phyloP scores from a whole-genome alignment of 2,797 vertebrate genomes.

The Thamnophis elegans region DNA sequence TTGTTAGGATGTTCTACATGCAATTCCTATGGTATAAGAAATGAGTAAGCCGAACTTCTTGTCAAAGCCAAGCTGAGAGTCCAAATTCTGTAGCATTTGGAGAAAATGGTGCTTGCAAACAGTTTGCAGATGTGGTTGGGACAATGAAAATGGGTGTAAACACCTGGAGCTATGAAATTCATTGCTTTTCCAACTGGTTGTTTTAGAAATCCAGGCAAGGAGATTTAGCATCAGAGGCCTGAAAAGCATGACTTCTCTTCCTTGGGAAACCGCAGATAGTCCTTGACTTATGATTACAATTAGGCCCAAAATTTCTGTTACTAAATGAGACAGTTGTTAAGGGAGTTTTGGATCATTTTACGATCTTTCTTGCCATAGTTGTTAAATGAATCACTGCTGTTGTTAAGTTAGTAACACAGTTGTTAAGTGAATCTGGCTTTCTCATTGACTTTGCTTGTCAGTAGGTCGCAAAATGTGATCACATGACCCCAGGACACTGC shows the following conservation, averaged over 20 bases:
- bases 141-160: background rate
- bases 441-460: background rate
- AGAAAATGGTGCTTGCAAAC: background rate
- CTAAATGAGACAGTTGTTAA: background rate
- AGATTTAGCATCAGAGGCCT: background rate
- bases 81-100: background rate
- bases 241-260: background rate
- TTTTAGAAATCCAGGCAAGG: background rate
- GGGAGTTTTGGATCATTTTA: background rate
- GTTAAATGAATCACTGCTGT: background rate
- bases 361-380: background rate
- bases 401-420: background rate
- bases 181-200: background rate
- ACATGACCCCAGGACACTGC: background rate
- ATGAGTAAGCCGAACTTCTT: background rate
- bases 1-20: background rate
- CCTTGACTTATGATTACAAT: background rate
- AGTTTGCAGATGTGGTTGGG: background rate
- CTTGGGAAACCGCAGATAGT: background rate
- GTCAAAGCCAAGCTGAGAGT: background rate
- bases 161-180: background rate
- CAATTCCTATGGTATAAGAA: background rate
- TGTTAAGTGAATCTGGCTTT: background rate
- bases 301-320: background rate
- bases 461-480: background rate